Percentiles rank a stretch among this genome's conserved stretches.
These are phyloP conservation scores for Stenopsyche tienmushanensis DNA, from an alignment of 1,140 invertebrate genomes.

Conservation along the genomic window DNA sequence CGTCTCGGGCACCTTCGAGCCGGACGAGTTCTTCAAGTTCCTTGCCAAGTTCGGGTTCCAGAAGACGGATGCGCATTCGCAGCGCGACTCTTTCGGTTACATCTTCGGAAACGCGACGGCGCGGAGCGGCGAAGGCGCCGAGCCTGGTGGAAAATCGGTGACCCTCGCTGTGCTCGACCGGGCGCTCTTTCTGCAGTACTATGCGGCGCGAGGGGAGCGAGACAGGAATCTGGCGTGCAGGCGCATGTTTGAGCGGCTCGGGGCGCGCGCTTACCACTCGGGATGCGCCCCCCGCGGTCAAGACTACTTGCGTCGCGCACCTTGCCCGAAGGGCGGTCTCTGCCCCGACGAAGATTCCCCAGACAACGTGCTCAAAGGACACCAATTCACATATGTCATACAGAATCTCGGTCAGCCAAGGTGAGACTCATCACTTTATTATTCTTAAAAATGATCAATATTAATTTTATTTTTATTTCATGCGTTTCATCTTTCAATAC, in stretches of 20 bases:
- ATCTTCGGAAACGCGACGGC: conserved; percentile 88
- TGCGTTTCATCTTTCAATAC: no score
- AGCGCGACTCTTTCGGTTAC: conserved; percentile 84
- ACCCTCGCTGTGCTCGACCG: conserved; percentile 87
- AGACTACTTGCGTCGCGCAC: conserved; percentile 86
- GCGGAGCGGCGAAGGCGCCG: conserved; percentile 61
- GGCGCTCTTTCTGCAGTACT: conserved; percentile 85
- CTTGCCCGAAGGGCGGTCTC: conserved; percentile 74
- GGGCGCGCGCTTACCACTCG: conserved; percentile 79
- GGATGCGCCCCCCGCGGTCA: conserved; percentile 78
- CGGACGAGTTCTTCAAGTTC: conserved; percentile 84
- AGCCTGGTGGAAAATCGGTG: conserved; percentile 66
- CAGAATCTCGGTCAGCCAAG: conserved; percentile 85
- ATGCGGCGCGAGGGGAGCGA: conserved; percentile 65
- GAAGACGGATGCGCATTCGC: conserved; percentile 84
- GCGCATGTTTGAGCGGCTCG: conserved; percentile 82
- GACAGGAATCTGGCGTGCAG: conserved; percentile 63
- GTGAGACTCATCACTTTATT: no score
- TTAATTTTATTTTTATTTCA: conserved; percentile 5
- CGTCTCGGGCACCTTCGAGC: conserved; percentile 65
- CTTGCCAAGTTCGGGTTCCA: conserved; percentile 95
- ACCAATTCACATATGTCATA: conserved; percentile 94
- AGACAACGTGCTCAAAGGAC: conserved; percentile 78
- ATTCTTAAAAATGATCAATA: no score
- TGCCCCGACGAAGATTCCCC: conserved; percentile 87